Base-by-base conservation (phyloP, 2,113 vertebrate genomes). In the Entomyzon cyanotis region DNA sequence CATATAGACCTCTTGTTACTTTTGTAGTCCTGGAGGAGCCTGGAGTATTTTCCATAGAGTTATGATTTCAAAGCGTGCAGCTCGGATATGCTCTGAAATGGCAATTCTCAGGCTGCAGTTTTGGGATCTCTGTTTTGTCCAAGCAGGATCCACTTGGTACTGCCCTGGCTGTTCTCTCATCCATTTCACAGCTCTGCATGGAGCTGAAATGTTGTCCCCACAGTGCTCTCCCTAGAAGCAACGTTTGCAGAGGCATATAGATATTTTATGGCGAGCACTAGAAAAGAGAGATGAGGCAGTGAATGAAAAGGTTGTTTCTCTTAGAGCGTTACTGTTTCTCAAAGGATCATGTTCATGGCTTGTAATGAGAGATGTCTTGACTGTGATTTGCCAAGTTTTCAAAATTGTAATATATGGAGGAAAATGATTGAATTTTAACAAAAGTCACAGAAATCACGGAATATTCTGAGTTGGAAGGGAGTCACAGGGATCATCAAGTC, bases 1-100 rank as follows among this genome's bases (percentile, higher is more conserved):
- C 65, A 22, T 74, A 53, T 89, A 83, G 77, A 53, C 56, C 73
- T 81, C 75, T 67, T 85, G 86, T 73, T 95, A 22, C 52, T 92
- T 93, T 55, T 56, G 15, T 71, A 81, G 52, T 62, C 75, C 60
- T 94, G 75, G 84, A 86, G 68, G 22, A 84, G 53, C 37, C 55
- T 74, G 88, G 52, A 77, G 62, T 87, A 50, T 89, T 88, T 93
- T 90, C 71, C 70, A 37, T 5, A 30, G 50, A 7, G 39, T 41
- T 89, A 53, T 27, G 46, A 50, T 87, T 97, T 79, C 25, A 67
- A 90, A 78, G 42, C 23, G 8, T 60, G 37, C 12, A 53, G 46
- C 14, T 78, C 2, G 12, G 47, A 59, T 59, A 24, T 30, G 37
- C 23, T 63, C 67, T 86, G 47, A 52, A 87, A 59, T 33, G 49